Evolutionary conservation across 2,113 vertebrate species (phyloP).

Genomic region (Sebastes schlegelii): DNA sequence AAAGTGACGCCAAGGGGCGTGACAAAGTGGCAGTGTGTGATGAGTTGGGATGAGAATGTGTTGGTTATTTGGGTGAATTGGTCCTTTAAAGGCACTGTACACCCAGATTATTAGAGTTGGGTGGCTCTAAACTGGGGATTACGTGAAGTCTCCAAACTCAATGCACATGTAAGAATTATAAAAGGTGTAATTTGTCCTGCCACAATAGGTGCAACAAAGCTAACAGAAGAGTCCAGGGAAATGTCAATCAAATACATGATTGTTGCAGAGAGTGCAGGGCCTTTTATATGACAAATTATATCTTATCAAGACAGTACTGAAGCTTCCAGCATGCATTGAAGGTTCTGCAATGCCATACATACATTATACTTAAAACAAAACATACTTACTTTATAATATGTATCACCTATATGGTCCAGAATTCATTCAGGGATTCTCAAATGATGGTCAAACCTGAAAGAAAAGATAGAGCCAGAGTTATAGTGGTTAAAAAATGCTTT

Average conservation of each 20-base stretch:
- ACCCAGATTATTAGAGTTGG: not conserved
- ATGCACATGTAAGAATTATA: conserved; percentile 4
- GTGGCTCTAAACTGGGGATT: not conserved
- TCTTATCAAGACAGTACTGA: not conserved
- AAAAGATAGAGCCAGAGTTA: not conserved
- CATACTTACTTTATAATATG: not conserved
- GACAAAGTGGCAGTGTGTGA: too few species aligned
- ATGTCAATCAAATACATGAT: not conserved
- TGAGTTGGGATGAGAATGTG: too few species aligned
- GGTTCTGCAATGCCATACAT: not conserved
- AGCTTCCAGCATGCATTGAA: not conserved
- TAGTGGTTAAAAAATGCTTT: not conserved
- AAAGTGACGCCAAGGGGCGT: too few species aligned
- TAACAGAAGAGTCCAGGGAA: not conserved
- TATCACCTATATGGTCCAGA: not conserved
- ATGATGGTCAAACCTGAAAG: not conserved
- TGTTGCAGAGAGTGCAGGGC: not conserved
- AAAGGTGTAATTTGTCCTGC: not conserved
- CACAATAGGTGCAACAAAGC: not conserved
- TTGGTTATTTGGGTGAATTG: not conserved
- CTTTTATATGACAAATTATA: conserved; percentile 1
- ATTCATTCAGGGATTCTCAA: not conserved
- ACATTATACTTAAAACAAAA: not conserved
- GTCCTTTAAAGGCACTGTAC: conserved; percentile 4
- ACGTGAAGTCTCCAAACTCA: not conserved